A percentile compares a stretch with the other conserved stretches of the same genome.
These are phyloP conservation scores for Actinernus sp. DNA, from an alignment of 92 coral and sea anemone genomes.

Conservation along the genomic window DNA sequence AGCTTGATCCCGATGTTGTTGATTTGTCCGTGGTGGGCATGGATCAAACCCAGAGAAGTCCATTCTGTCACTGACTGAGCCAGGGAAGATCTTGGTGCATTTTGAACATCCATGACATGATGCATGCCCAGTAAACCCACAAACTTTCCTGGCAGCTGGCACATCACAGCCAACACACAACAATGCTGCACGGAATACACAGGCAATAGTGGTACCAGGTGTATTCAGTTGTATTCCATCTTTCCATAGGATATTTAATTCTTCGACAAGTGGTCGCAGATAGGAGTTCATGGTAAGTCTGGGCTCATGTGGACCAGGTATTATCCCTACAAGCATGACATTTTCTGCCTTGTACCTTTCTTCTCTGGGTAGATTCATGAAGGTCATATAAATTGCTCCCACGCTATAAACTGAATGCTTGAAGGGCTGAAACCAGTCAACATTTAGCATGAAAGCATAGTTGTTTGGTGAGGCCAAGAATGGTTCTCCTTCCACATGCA, in stretches of 20 bases:
- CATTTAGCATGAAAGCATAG: no score
- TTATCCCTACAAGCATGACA: constrained; percentile 49
- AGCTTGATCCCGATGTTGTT: constrained; percentile 22
- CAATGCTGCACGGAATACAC: constrained; percentile 22
- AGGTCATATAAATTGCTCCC: constrained; percentile 55
- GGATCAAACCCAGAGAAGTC: constrained; percentile 35
- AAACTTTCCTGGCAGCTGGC: no score
- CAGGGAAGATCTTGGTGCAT: constrained; percentile 21
- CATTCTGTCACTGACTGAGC: no score
- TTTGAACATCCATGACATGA: constrained; percentile 50
- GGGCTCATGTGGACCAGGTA: constrained; percentile 61
- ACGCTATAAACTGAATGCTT: no score
- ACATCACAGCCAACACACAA: no score
- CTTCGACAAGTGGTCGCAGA: constrained; percentile 42
- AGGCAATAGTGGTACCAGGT: neutral
- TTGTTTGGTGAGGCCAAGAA: constrained; percentile 54
- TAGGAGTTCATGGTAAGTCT: constrained; percentile 23
- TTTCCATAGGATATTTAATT: constrained; percentile 45
- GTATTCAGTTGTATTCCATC: constrained; percentile 36
- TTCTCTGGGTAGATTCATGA: constrained; percentile 63
- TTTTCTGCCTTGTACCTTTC: constrained; percentile 52
- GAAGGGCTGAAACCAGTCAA: no score
- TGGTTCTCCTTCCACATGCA: constrained; percentile 31
- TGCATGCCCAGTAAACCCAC: no score
- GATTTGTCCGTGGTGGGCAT: constrained; percentile 11